Conservation (phyloP, 2,888 invertebrate genomes). For the Apotomis turbidana region DNA sequence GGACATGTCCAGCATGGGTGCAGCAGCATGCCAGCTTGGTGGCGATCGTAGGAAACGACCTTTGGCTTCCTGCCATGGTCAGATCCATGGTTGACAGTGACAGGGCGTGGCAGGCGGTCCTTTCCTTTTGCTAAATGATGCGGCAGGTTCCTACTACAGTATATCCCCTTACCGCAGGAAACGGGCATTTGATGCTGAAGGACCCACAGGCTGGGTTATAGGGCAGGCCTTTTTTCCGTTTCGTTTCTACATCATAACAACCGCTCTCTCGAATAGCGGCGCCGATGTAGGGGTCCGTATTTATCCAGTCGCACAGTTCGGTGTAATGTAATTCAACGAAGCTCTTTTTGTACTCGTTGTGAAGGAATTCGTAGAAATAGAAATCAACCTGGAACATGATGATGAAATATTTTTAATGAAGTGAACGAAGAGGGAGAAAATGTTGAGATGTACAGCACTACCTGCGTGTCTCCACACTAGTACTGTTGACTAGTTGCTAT, state of each 20-base stretch:
- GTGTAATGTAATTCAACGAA: not conserved
- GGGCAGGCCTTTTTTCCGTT: not conserved
- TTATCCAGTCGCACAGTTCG: not conserved
- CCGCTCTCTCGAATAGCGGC: not conserved
- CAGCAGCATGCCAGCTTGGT: too few relatives aligned
- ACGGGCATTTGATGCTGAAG: not conserved
- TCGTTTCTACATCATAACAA: not conserved
- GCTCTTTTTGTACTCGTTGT: constrained; percentile 1
- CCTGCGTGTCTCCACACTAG: too few relatives aligned
- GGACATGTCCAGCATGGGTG: too few relatives aligned
- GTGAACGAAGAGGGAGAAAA: too few relatives aligned
- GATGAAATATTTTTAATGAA: too few relatives aligned
- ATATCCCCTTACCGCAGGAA: constrained; percentile 1
- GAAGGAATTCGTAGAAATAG: constrained; percentile 11
- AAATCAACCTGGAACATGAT: not conserved
- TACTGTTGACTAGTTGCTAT: too few relatives aligned
- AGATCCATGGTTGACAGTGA: not conserved
- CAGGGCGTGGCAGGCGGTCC: too few relatives aligned
- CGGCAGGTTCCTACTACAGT: not conserved
- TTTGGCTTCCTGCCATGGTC: too few relatives aligned
- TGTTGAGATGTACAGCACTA: too few relatives aligned
- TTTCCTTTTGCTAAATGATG: too few relatives aligned
- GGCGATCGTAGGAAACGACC: too few relatives aligned
- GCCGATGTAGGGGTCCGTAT: not conserved
- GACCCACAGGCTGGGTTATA: not conserved